Percentiles rank a stretch among this genome's conserved stretches.
These are phyloP conservation scores for Tromatobia lineatoria DNA, from an alignment of 2,888 invertebrate genomes.

Conservation along the genomic window DNA sequence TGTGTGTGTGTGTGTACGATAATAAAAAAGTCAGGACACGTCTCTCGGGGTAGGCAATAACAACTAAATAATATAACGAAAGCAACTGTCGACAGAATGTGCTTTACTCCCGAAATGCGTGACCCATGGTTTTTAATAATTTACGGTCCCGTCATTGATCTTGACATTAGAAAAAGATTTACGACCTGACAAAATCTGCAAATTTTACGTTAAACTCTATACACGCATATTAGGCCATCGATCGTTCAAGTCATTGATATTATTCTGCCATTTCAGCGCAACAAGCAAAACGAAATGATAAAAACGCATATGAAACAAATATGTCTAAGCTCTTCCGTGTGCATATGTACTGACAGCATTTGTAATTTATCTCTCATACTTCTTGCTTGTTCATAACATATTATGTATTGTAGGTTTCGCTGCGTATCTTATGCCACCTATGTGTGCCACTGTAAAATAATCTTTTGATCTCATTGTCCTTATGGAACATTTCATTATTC, in stretches of 20 bases:
- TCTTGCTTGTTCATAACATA: conserved; percentile 28
- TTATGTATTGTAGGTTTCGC: conserved; percentile 15
- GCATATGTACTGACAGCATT: conserved; percentile 31
- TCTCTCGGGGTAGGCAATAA: not conserved
- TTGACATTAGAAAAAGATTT: not conserved
- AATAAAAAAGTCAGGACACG: conserved; percentile 22
- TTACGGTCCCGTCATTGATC: conserved; percentile 34
- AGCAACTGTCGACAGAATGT: not conserved
- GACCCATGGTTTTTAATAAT: not conserved
- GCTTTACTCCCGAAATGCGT: not conserved
- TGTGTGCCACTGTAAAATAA: conserved; percentile 33
- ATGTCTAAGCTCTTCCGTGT: conserved; percentile 29
- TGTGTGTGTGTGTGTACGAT: not conserved
- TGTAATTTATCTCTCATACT: conserved; percentile 21
- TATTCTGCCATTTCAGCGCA: not conserved
- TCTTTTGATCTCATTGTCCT: conserved; percentile 60
- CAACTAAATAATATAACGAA: conserved; percentile 27
- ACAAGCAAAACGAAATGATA: conserved; percentile 22
- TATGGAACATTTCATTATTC: conserved; percentile 58
- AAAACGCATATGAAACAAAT: conserved; percentile 19
- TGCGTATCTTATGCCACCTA: conserved; percentile 19
- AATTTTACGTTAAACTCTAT: not conserved
- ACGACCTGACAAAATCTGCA: not conserved
- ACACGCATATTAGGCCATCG: not conserved
- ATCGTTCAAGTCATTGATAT: not conserved